Evolutionary conservation across 2,888 invertebrate species (phyloP).

Genomic region (Tupiocoris notatus): DNA sequence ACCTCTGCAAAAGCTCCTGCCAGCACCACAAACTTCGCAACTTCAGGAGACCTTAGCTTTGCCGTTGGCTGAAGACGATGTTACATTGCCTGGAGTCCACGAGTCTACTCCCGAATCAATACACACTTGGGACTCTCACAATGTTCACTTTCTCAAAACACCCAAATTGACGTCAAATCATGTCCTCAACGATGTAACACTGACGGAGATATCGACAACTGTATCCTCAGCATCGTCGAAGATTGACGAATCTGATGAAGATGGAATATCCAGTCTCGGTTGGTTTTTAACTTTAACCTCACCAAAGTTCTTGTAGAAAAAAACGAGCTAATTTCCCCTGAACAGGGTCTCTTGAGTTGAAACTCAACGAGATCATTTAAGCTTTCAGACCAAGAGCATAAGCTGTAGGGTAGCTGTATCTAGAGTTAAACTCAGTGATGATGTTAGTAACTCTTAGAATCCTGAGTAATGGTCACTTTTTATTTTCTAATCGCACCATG

Average conservation of each 20-base stretch:
- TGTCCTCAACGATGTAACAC: slow-evolving; percentile 40
- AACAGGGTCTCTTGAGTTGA: too few species aligned
- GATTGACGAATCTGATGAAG: slow-evolving; percentile 48
- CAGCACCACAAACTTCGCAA: slow-evolving; percentile 21
- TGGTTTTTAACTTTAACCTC: too few species aligned
- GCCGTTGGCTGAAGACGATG: slow-evolving; percentile 10
- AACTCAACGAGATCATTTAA: too few species aligned
- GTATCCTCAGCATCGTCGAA: slow-evolving; percentile 46
- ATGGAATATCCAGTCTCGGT: slow-evolving; percentile 47
- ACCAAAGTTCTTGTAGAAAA: too few species aligned
- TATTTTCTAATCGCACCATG: too few species aligned
- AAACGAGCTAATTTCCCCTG: too few species aligned
- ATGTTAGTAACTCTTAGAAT: too few species aligned
- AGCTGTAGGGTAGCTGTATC: too few species aligned
- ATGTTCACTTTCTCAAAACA: slow-evolving; percentile 48
- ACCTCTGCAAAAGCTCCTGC: slow-evolving; percentile 6
- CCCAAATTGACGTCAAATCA: slow-evolving; percentile 42
- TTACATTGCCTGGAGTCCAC: background rate
- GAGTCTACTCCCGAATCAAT: slow-evolving; percentile 44
- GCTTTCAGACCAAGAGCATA: too few species aligned
- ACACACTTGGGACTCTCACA: slow-evolving; percentile 51
- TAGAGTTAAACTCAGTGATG: too few species aligned
- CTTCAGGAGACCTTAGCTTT: slow-evolving; percentile 3
- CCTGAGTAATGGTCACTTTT: too few species aligned
- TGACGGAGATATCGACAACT: slow-evolving; percentile 37